phyloP scores from a whole-genome alignment of 2,888 invertebrate species.

The Drosophila pseudotakahashii region DNA sequence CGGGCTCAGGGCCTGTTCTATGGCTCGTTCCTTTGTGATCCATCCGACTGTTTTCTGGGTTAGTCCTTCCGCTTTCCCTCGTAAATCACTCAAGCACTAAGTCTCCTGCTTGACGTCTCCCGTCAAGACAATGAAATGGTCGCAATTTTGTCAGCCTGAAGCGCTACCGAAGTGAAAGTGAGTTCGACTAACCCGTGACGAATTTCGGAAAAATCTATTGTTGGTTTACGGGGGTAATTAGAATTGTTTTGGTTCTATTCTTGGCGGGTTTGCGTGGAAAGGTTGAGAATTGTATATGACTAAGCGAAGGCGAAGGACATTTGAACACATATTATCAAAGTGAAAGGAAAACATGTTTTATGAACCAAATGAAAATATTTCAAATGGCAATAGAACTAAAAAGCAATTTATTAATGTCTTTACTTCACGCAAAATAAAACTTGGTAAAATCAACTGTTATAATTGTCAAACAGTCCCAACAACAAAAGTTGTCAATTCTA shows the following conservation, averaged over 20 bases:
- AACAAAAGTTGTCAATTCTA: too few species aligned
- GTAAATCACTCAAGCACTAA: constrained; percentile 67
- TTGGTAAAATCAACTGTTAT: too few species aligned
- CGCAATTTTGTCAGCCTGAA: constrained; percentile 21
- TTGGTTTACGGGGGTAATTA: constrained; percentile 20
- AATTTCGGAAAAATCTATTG: constrained; percentile 29
- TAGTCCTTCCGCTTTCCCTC: constrained; percentile 48
- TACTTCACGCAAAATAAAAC: too few species aligned
- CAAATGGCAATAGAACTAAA: neutral
- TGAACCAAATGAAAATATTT: neutral
- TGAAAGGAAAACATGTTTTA: neutral
- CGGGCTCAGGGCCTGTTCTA: constrained; percentile 39
- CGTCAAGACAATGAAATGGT: constrained; percentile 47
- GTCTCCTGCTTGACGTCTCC: constrained; percentile 21
- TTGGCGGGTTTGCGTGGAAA: neutral
- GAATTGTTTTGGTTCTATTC: constrained; percentile 10
- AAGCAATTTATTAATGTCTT: too few species aligned
- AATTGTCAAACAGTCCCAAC: too few species aligned
- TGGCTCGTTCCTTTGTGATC: constrained; percentile 33
- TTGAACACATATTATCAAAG: neutral
- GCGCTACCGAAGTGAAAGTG: constrained; percentile 52
- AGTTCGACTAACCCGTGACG: constrained; percentile 15
- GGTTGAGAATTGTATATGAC: neutral
- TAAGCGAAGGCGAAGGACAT: neutral
- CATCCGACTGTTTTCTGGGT: constrained; percentile 17